phyloP scores from a whole-genome alignment of 2,113 vertebrate genomes.

The Anguilla rostrata region DNA sequence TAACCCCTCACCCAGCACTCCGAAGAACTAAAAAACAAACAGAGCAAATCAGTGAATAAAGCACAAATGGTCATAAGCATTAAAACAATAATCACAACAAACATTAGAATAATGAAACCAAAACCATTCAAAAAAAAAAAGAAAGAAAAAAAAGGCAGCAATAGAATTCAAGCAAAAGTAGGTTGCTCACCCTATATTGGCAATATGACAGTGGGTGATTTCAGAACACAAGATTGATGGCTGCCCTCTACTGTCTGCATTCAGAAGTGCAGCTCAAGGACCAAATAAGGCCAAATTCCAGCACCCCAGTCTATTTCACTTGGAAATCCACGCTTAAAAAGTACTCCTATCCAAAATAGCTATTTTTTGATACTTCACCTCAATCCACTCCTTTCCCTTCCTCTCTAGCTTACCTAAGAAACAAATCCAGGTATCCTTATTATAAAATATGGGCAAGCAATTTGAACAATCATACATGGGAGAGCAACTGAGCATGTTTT shows the following conservation, averaged over 20 bases:
- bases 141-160: conserved; percentile 40
- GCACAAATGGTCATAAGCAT: neutral
- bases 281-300: neutral
- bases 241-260: conserved; percentile 1
- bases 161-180: conserved; percentile 55
- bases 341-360: neutral
- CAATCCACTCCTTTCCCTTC: neutral
- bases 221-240: neutral
- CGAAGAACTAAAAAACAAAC: conserved; percentile 35
- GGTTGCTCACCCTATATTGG: neutral
- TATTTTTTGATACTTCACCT: neutral
- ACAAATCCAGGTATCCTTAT: neutral
- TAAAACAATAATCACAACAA: conserved; percentile 5
- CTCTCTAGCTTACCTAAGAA: neutral
- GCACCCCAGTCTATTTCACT: neutral
- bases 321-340: neutral
- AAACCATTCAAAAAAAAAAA: conserved; percentile 17
- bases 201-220: conserved; percentile 2
- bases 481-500: neutral
- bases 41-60: conserved; percentile 35
- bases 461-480: neutral
- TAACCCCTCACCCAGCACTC: conserved; percentile 26
- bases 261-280: neutral
- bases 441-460: neutral
- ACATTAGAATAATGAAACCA: conserved; percentile 9